Evolutionary conservation across 2,113 vertebrate species (phyloP), one percentile per base, ranked within the genome.

Genomic region (Triplophysa dalaica): DNA sequence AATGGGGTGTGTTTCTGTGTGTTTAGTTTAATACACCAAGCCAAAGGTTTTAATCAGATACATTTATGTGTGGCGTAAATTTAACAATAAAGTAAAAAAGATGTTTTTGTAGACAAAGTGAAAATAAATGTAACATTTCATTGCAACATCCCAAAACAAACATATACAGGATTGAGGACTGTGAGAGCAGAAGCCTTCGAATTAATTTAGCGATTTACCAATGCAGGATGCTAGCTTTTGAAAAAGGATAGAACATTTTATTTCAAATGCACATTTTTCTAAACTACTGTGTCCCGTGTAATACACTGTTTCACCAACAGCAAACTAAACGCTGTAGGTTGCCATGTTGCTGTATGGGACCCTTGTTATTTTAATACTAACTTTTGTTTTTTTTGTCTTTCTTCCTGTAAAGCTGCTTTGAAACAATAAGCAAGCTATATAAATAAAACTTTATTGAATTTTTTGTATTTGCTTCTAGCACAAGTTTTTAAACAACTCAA

Each of bases 111-210:
- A 48, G 58, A 14, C 58, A 75, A 41, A 72, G 24, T 67, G 38
- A 17, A 81, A 78, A 22, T 52, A 64, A 4, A 61, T 48, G 69
- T n/a, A 64, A 29, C 70, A 75, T 81, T 81, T 78, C 21, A 75
- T 41, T 11, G 16, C 50, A 66, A 43, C 3, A 22, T 62, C 62
- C 78, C 73, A 79, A 78, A 75, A 70, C 41, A 62, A 26, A 77
- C 54, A 78, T 74, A 56, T 67, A 75, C 4, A 81, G 45, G 67
- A 54, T 60, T 67, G 9, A 77, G 69, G 79, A 81, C 26, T 54
- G 45, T n/a, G 60, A 78, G 75, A 84, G 64, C 79, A 84, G 63
- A 81, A 70, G 64, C 75, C 67, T n/a, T 43, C 8, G 65, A 70
- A 84, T 26, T 21, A n/a, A 6, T 68, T 67, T 12, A 63, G 14